These are phyloP conservation scores for Eulithis prunata DNA, from an alignment of 2,888 invertebrate species.

Conservation along the genomic window DNA sequence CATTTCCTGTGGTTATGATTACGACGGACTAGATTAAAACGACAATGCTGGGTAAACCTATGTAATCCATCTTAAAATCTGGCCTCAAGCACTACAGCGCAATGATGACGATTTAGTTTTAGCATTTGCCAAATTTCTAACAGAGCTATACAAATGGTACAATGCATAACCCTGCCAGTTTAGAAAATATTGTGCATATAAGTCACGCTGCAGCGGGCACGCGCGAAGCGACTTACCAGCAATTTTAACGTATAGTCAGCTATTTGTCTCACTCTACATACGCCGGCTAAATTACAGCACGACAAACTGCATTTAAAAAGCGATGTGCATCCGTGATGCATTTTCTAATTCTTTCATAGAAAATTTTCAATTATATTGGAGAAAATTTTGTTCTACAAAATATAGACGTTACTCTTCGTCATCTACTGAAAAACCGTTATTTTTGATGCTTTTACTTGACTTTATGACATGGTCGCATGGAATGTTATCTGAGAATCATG, in stretches of 20 bases:
- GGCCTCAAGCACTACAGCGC: no score
- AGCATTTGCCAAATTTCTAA: not conserved
- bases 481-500: no score
- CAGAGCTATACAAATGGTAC: not conserved
- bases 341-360: constrained; percentile 35
- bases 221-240: constrained; percentile 22
- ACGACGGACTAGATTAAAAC: no score
- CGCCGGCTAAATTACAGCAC: constrained; percentile 37
- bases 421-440: no score
- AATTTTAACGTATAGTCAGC: constrained; percentile 44
- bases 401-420: no score
- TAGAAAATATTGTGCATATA: constrained; percentile 17
- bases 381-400: not conserved
- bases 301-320: constrained; percentile 45
- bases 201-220: constrained; percentile 31
- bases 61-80: no score
- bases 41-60: no score
- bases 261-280: constrained; percentile 55
- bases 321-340: constrained; percentile 39
- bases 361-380: constrained; percentile 12
- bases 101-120: no score
- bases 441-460: no score
- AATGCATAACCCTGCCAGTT: constrained; percentile 1
- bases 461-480: no score
- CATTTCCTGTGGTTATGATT: no score